Conservation (phyloP, 2,888 invertebrate genomes). For the Taphrorychus bicolor region DNA sequence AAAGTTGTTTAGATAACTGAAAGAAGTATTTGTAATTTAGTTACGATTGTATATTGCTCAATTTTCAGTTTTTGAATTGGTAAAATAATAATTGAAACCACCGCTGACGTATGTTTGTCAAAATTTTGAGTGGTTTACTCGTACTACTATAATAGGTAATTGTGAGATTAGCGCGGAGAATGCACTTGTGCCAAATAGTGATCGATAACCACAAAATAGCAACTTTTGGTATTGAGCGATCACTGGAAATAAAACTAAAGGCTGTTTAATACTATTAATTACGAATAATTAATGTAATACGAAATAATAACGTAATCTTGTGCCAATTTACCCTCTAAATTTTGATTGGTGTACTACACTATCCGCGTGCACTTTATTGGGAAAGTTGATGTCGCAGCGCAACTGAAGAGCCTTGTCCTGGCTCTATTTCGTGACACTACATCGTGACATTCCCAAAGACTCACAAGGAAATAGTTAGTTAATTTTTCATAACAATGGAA, state of each 20-base stretch:
- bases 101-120: constrained; percentile 39
- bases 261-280: constrained; percentile 24
- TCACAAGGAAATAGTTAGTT: constrained; percentile 21
- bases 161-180: constrained; percentile 1
- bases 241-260: constrained; percentile 10
- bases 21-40: constrained; percentile 56
- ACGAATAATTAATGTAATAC: constrained; percentile 23
- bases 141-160: not conserved
- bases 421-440: not conserved
- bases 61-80: constrained; percentile 51
- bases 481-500: constrained; percentile 60
- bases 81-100: constrained; percentile 45
- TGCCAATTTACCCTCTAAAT: constrained; percentile 39
- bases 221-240: not conserved
- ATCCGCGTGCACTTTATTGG: constrained; percentile 1
- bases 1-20: constrained; percentile 55
- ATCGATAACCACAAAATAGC: not conserved
- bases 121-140: constrained; percentile 40
- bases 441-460: constrained; percentile 15
- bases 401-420: not conserved
- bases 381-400: not conserved
- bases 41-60: constrained; percentile 59
- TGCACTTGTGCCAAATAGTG: constrained; percentile 23
- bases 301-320: constrained; percentile 30
- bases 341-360: constrained; percentile 36